Evolutionary conservation across 2,113 vertebrate species (phyloP).

Genomic region (Dromaius novaehollandiae): DNA sequence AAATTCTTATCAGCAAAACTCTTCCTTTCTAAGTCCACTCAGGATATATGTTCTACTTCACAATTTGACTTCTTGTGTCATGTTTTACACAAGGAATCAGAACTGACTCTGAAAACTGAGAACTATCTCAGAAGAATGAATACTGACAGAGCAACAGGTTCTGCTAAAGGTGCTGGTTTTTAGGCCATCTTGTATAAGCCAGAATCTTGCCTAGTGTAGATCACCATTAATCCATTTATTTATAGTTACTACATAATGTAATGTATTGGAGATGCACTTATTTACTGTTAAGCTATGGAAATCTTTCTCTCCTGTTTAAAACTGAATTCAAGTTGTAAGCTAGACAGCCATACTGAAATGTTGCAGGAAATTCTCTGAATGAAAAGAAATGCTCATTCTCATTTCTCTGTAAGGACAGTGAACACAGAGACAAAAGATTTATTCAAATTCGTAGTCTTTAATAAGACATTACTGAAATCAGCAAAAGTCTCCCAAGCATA

Average conservation of each 20-base stretch:
- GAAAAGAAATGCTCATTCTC: background rate
- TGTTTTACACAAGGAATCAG: background rate
- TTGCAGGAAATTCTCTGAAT: background rate
- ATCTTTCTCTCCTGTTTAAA: background rate
- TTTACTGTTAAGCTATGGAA: background rate
- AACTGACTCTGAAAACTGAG: background rate
- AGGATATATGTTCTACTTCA: background rate
- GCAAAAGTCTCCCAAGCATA: background rate
- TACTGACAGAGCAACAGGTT: background rate
- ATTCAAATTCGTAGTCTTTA: background rate
- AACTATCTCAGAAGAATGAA: background rate
- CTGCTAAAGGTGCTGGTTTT: background rate
- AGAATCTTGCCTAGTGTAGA: background rate
- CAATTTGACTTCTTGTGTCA: background rate
- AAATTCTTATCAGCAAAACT: background rate
- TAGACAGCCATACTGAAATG: background rate
- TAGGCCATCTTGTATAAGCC: background rate
- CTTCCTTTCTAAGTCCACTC: background rate
- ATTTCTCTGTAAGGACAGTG: background rate
- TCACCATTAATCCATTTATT: background rate
- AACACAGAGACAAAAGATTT: background rate
- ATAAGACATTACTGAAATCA: background rate
- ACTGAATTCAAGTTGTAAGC: background rate
- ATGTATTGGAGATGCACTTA: background rate
- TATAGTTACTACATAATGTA: background rate